Percentiles rank a stretch among this genome's conserved stretches.
Evolutionary conservation across 2,888 invertebrate species (phyloP).

Genomic region (Agriopis marginaria): DNA sequence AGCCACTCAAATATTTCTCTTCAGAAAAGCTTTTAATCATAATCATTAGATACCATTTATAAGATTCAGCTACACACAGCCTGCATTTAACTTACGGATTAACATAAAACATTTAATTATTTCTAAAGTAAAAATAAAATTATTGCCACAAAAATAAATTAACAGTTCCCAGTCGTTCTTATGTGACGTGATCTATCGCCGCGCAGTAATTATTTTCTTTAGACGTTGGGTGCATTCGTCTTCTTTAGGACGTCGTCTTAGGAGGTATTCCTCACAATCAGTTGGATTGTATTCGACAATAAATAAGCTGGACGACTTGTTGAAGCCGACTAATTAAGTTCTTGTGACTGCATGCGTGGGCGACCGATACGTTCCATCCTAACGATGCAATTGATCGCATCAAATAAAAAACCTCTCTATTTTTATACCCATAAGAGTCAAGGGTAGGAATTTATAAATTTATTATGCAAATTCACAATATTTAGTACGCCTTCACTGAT

Average conservation of each 20-base stretch:
- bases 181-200: slow-evolving; percentile 46
- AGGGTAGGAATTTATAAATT: slow-evolving; percentile 50
- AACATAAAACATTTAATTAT: slow-evolving; percentile 37
- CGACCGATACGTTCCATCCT: slow-evolving; percentile 58
- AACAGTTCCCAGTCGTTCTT: slow-evolving; percentile 32
- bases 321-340: slow-evolving; percentile 83
- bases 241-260: slow-evolving; percentile 54
- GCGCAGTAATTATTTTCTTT: slow-evolving; percentile 43
- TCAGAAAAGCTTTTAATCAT: too few species aligned
- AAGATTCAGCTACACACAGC: neutral
- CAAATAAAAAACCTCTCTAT: slow-evolving; percentile 55
- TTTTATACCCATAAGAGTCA: slow-evolving; percentile 33
- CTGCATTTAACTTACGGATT: slow-evolving; percentile 32
- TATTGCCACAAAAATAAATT: slow-evolving; percentile 37
- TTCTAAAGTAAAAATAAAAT: slow-evolving; percentile 31
- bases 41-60: too few species aligned
- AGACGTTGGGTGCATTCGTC: slow-evolving; percentile 39
- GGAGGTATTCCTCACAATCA: slow-evolving; percentile 72
- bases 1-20: too few species aligned
- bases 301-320: slow-evolving; percentile 74
- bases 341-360: slow-evolving; percentile 78
- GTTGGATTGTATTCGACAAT: slow-evolving; percentile 74
- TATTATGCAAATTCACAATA: slow-evolving; percentile 70
- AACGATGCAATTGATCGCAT: slow-evolving; percentile 59
- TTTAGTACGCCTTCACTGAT: slow-evolving; percentile 63